Conservation (phyloP, 1,140 invertebrate species). For the Physella acuta region DNA sequence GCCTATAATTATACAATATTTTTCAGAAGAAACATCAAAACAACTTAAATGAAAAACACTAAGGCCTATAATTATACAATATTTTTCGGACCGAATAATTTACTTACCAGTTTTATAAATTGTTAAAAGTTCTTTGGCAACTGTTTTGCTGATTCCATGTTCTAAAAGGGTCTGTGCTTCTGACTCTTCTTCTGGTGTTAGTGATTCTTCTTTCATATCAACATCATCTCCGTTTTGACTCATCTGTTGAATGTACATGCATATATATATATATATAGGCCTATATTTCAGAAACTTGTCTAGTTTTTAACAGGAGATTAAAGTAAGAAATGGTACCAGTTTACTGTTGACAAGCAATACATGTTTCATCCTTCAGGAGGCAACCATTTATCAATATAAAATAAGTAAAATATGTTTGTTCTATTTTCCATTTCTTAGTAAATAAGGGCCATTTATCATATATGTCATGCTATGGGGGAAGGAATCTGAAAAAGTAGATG, state of each 20-base stretch:
- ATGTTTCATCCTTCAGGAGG: neutral
- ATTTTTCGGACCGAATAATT: too few species aligned
- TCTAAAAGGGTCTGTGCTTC: slow-evolving; percentile 70
- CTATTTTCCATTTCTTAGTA: neutral
- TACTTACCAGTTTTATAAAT: slow-evolving; percentile 90
- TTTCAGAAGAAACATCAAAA: neutral
- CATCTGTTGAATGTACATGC: slow-evolving; percentile 33
- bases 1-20: slow-evolving; percentile 3
- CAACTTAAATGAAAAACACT: neutral
- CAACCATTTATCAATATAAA: neutral
- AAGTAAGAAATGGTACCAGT: neutral
- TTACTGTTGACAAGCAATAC: neutral
- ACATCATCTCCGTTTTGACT: slow-evolving; percentile 38
- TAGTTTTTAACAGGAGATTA: neutral
- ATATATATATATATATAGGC: too few species aligned
- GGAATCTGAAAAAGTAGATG: too few species aligned
- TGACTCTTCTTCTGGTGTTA: slow-evolving; percentile 35
- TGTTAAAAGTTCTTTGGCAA: slow-evolving; percentile 91
- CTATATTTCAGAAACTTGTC: too few species aligned
- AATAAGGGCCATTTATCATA: too few species aligned
- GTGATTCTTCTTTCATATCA: slow-evolving; percentile 37
- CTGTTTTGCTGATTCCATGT: slow-evolving; percentile 91
- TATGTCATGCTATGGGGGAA: too few species aligned
- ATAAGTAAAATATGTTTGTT: neutral
- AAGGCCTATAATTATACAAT: too few species aligned